Conservation (phyloP, 2,888 invertebrate genomes). For the Cephus nigrinus region DNA sequence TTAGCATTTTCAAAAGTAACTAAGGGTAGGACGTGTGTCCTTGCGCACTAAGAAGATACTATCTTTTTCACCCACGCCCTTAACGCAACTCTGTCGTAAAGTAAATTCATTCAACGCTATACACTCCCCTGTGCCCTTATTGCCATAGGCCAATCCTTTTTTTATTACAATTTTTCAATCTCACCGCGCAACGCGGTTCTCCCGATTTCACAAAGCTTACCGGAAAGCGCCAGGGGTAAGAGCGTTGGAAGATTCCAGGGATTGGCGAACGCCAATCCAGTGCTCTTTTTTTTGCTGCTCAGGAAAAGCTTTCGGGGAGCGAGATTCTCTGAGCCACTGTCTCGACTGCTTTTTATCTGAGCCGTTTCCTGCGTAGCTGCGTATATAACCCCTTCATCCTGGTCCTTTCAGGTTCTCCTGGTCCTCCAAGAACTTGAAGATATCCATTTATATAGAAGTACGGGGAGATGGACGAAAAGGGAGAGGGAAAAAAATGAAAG, state of each 20-base stretch:
- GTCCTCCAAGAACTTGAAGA: conserved; percentile 3
- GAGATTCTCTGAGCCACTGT: background rate
- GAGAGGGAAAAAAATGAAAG: background rate
- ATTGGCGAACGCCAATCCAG: background rate
- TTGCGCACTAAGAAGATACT: background rate
- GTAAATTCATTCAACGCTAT: conserved; percentile 40
- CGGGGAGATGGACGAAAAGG: conserved; percentile 12
- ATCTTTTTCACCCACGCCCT: background rate
- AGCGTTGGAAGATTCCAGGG: background rate
- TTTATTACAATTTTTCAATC: conserved; percentile 56
- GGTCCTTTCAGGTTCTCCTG: background rate
- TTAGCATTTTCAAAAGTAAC: background rate
- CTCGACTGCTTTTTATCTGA: conserved; percentile 1
- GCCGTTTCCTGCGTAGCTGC: background rate
- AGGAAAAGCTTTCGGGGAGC: background rate
- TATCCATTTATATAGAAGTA: conserved; percentile 1
- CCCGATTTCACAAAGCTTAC: conserved; percentile 34
- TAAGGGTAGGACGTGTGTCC: background rate
- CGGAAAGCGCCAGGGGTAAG: background rate
- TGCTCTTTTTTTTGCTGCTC: background rate
- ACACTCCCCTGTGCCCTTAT: conserved; percentile 12
- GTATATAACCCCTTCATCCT: conserved; percentile 14
- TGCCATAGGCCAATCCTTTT: conserved; percentile 30
- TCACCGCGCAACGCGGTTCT: conserved; percentile 31
- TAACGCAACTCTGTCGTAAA: conserved; percentile 20